These are phyloP conservation scores for Danionella cerebrum DNA, from an alignment of 2,113 vertebrate genomes.

Conservation along the genomic window DNA sequence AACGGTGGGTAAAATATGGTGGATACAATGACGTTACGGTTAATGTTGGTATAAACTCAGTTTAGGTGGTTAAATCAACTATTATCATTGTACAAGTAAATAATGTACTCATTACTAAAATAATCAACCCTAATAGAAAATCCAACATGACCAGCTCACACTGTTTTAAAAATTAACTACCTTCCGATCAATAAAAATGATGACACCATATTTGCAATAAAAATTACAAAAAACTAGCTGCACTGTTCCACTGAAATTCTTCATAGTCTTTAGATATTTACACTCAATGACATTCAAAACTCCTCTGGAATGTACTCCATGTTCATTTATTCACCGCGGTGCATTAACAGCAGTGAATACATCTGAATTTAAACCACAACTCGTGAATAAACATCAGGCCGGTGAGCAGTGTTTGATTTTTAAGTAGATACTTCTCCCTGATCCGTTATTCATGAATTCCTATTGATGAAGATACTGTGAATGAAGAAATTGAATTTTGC, in stretches of 20 bases:
- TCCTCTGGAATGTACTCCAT: not conserved
- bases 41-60: too few species aligned
- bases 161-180: too few species aligned
- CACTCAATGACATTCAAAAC: slow-evolving; percentile 2
- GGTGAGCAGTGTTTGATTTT: not conserved
- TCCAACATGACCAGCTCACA: too few species aligned
- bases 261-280: not conserved
- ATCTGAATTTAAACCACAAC: slow-evolving; percentile 14
- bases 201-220: too few species aligned
- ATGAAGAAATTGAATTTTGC: slow-evolving; percentile 6
- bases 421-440: slow-evolving; percentile 23
- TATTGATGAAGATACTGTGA: slow-evolving; percentile 9
- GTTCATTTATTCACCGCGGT: not conserved
- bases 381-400: slow-evolving; percentile 18
- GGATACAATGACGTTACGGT: too few species aligned
- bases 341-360: slow-evolving; percentile 6
- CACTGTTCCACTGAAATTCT: not conserved
- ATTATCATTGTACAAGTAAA: too few species aligned
- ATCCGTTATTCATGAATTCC: slow-evolving; percentile 14
- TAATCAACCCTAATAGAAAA: too few species aligned
- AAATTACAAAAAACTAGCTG: too few species aligned
- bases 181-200: too few species aligned
- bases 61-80: too few species aligned
- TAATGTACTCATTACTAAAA: too few species aligned
- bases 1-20: too few species aligned